Evolutionary conservation across 1,140 invertebrate species (phyloP).

Genomic region (Drosophila tropicalis): DNA sequence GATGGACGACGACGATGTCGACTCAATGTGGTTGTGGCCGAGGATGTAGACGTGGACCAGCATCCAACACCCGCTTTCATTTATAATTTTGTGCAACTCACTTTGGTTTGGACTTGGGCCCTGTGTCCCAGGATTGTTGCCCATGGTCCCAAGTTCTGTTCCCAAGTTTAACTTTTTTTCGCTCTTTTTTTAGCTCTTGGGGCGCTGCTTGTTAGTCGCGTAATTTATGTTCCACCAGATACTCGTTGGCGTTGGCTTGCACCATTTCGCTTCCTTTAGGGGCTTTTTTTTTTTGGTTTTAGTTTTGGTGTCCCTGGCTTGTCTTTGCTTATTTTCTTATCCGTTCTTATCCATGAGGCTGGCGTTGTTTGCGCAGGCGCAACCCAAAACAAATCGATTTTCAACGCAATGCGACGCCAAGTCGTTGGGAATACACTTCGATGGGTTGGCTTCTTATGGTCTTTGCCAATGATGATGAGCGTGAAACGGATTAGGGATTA

Average conservation of each 20-base stretch:
- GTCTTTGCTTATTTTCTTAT: constrained; percentile 79
- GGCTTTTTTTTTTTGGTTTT: constrained; percentile 8
- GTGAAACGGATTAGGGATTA: constrained; percentile 78
- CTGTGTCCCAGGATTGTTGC: constrained; percentile 5
- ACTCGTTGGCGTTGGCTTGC: constrained; percentile 78
- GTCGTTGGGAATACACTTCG: constrained; percentile 31
- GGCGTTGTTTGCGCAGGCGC: constrained; percentile 82
- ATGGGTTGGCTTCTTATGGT: constrained; percentile 3
- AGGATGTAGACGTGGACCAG: constrained; percentile 36
- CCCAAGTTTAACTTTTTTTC: constrained; percentile 58
- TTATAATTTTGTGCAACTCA: constrained; percentile 79
- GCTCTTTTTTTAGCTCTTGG: constrained; percentile 73
- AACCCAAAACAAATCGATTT: constrained; percentile 82
- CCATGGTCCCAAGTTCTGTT: constrained; percentile 35
- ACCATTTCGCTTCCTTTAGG: constrained; percentile 37
- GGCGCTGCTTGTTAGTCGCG: constrained; percentile 82
- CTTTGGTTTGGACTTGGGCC: constrained; percentile 40
- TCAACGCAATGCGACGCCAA: constrained; percentile 73
- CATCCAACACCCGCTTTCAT: constrained; percentile 74
- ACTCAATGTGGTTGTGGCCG: constrained; percentile 32
- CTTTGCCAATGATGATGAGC: constrained; percentile 41
- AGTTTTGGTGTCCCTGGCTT: constrained; percentile 42
- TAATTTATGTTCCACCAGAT: constrained; percentile 83
- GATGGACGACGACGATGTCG: constrained; percentile 25
- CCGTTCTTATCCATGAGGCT: constrained; percentile 75